These are phyloP conservation scores for Bombus breviceps DNA, from an alignment of 1,140 invertebrate genomes.

Conservation along the genomic window DNA sequence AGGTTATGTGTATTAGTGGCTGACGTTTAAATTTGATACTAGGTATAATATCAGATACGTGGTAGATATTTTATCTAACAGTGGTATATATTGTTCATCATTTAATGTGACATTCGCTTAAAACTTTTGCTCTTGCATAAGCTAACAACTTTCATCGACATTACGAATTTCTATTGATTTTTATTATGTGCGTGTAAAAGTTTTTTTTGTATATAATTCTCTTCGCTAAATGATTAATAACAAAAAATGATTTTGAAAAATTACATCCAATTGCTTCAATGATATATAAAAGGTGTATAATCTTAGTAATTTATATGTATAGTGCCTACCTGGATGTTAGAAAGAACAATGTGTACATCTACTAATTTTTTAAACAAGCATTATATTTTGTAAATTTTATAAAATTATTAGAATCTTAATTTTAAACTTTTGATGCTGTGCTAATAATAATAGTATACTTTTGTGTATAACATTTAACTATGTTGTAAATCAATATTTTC, in stretches of 20 bases:
- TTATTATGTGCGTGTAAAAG: not conserved
- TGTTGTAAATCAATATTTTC: not conserved
- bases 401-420: not conserved
- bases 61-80: not conserved
- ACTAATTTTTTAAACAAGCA: not conserved
- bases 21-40: conserved; percentile 13
- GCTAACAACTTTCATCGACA: not conserved
- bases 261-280: not conserved
- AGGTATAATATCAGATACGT: not conserved
- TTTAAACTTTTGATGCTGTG: conserved; percentile 8
- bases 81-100: not conserved
- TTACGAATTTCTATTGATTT: conserved; percentile 14
- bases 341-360: not conserved
- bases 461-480: not conserved
- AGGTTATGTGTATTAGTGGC: conserved; percentile 22
- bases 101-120: not conserved
- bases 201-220: not conserved
- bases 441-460: conserved; percentile 15
- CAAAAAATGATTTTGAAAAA: not conserved
- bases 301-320: not conserved
- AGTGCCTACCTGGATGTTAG: not conserved
- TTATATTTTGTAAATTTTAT: not conserved
- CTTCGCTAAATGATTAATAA: not conserved
- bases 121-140: not conserved
- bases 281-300: not conserved